A percentile compares a stretch with the other conserved stretches of the same genome.
Conservation (phyloP, 2,113 vertebrate species). For the Saimiri boliviensis region DNA sequence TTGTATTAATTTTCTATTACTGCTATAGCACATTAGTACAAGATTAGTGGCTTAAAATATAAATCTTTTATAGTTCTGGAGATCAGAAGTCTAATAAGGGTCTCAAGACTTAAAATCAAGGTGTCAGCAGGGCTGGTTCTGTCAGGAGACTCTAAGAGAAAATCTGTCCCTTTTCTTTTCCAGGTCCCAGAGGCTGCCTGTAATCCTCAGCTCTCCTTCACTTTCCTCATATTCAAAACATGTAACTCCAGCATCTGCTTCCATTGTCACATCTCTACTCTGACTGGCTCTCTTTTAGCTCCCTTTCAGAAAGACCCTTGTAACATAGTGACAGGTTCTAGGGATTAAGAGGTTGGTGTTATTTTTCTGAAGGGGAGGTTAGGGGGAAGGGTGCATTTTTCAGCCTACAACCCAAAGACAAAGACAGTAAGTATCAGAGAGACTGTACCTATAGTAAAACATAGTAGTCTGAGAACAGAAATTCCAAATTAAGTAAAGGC, state of each 20-base stretch:
- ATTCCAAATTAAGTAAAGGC: background rate
- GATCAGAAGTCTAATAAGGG: background rate
- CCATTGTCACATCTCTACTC: background rate
- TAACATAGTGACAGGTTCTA: background rate
- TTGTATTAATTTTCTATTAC: background rate
- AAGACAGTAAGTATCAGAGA: background rate
- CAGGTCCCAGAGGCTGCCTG: background rate
- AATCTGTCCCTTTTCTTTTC: background rate
- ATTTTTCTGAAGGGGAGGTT: background rate
- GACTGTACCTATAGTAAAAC: background rate
- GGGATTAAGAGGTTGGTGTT: fast-evolving
- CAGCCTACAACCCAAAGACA: background rate
- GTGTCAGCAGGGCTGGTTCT: background rate
- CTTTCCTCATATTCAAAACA: background rate
- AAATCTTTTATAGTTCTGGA: background rate
- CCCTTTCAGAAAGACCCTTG: background rate
- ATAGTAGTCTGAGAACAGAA: background rate
- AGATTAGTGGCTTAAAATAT: background rate
- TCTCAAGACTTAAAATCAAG: background rate
- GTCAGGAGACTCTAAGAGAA: background rate
- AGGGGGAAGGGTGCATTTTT: background rate
- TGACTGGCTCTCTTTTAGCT: background rate
- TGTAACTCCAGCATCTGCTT: background rate
- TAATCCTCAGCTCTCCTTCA: background rate
- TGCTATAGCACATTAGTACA: background rate